Conservation (phyloP, 1,140 invertebrate genomes). For the Copidosoma floridanum region DNA sequence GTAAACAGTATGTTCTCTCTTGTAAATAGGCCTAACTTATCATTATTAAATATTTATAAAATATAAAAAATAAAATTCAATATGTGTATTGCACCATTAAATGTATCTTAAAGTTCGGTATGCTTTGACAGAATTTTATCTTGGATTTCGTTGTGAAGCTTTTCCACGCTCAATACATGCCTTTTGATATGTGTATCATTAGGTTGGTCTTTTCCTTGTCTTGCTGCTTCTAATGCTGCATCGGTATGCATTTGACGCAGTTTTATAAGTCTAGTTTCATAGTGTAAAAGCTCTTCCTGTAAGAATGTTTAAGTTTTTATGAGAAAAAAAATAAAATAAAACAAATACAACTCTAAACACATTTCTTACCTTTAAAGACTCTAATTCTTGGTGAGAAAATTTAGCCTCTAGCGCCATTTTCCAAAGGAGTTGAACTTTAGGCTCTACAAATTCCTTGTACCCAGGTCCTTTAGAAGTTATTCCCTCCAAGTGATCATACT, state of each 20-base stretch:
- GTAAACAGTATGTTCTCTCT: too few species aligned
- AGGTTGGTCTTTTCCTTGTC: slow-evolving; percentile 40
- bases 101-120: slow-evolving; percentile 63
- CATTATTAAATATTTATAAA: slow-evolving; percentile 7
- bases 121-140: slow-evolving; percentile 74
- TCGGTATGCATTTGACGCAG: slow-evolving; percentile 78
- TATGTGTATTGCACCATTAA: neutral
- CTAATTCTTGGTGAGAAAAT: slow-evolving; percentile 78
- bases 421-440: slow-evolving; percentile 87
- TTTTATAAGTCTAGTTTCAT: slow-evolving; percentile 82
- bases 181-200: slow-evolving; percentile 69
- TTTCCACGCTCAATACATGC: slow-evolving; percentile 80
- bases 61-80: slow-evolving; percentile 11
- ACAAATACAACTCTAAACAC: too few species aligned
- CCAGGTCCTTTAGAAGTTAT: slow-evolving; percentile 71
- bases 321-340: neutral
- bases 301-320: slow-evolving; percentile 25
- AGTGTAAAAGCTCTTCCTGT: slow-evolving; percentile 80
- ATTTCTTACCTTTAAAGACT: slow-evolving; percentile 74
- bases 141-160: slow-evolving; percentile 80
- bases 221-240: slow-evolving; percentile 53
- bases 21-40: too few species aligned
- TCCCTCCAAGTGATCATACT: slow-evolving; percentile 76
- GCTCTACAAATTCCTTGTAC: slow-evolving; percentile 83
- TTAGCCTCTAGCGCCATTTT: slow-evolving; percentile 73